phyloP scores from a whole-genome alignment of 2,113 vertebrate genomes.

The Labrus mixtus region DNA sequence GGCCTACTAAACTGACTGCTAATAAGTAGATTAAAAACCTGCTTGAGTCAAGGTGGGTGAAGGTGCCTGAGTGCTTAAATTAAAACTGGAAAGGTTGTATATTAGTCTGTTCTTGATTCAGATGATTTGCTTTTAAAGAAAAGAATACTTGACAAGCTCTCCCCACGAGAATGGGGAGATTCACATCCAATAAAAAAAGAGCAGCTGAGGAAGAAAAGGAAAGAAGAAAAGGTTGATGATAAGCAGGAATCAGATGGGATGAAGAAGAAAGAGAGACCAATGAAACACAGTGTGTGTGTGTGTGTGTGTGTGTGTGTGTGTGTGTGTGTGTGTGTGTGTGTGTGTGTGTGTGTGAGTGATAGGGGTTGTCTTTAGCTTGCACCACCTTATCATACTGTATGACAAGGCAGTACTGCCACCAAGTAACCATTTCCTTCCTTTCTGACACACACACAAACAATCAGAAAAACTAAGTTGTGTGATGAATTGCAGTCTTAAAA shows the following conservation, averaged over 20 bases:
- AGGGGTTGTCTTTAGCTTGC: neutral
- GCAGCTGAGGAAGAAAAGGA: slow-evolving; percentile 4
- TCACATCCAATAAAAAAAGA: slow-evolving; percentile 19
- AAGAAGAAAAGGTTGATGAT: slow-evolving; percentile 4
- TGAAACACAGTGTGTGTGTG: slow-evolving; percentile 5
- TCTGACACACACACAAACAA: neutral
- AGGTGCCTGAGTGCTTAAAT: slow-evolving; percentile 15
- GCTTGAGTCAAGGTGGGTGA: slow-evolving; percentile 21
- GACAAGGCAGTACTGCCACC: slow-evolving; percentile 29
- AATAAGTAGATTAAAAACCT: slow-evolving; percentile 16
- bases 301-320: neutral
- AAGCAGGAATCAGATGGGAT: slow-evolving; percentile 8
- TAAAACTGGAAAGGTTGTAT: slow-evolving; percentile 1
- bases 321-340: neutral
- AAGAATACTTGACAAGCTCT: slow-evolving; percentile 60
- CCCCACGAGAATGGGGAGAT: slow-evolving; percentile 17
- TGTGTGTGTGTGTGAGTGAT: neutral
- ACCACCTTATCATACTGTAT: neutral
- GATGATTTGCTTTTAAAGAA: slow-evolving; percentile 7
- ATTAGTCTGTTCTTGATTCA: slow-evolving; percentile 15
- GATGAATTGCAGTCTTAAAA: neutral
- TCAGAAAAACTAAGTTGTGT: neutral
- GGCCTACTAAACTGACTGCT: neutral
- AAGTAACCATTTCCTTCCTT: slow-evolving; percentile 36
- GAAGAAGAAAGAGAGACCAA: slow-evolving; percentile 20